Evolutionary conservation across 2,113 vertebrate species (phyloP).

Genomic region (Tenrec ecaudatus): DNA sequence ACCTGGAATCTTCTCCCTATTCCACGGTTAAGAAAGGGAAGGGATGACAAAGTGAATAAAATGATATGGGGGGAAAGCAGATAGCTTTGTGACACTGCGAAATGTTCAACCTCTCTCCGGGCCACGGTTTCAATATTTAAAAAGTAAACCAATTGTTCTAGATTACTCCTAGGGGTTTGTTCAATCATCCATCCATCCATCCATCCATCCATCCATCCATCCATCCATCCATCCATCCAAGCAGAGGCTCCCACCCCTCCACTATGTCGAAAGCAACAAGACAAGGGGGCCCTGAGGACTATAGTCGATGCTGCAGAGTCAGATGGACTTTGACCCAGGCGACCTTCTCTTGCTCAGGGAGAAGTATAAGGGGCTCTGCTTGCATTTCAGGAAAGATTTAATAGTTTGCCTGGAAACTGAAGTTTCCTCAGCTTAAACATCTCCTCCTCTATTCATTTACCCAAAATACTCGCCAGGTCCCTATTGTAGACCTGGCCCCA

Average conservation of each 20-base stretch:
- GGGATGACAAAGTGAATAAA: not conserved
- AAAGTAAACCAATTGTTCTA: not conserved
- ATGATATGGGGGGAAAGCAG: not conserved
- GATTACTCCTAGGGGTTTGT: not conserved
- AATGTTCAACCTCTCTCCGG: not conserved
- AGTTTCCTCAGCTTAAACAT: constrained; percentile 2
- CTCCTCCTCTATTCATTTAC: not conserved
- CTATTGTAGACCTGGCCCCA: not conserved
- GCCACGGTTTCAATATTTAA: constrained; percentile 29
- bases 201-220: too few species aligned
- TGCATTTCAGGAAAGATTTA: not conserved
- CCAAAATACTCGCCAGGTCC: not conserved
- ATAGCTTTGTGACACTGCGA: not conserved
- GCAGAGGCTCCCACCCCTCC: not conserved
- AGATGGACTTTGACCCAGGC: not conserved
- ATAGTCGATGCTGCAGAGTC: not conserved
- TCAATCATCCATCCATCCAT: not conserved
- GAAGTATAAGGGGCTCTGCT: not conserved
- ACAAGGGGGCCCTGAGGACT: not conserved
- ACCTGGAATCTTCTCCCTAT: not conserved
- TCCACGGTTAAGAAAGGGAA: constrained; percentile 5
- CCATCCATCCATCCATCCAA: not conserved
- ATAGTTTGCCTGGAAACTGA: not conserved
- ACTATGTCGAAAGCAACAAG: not conserved
- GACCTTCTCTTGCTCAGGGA: not conserved